Conservation (phyloP, 2,113 vertebrate species). For the Poecile atricapillus region DNA sequence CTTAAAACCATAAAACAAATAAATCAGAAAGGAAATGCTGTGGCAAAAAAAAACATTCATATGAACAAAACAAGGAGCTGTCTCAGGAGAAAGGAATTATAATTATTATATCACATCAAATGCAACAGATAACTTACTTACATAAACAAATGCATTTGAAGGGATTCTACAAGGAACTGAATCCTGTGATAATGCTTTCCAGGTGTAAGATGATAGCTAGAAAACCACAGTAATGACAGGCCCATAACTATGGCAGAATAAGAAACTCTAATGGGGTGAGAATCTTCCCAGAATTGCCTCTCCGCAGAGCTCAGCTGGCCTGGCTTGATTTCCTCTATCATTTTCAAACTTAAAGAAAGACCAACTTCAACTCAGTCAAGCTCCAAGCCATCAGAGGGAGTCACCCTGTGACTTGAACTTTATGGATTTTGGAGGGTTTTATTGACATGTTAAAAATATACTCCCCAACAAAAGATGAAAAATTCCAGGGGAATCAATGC, state of each 20-base stretch:
- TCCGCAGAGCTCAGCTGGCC: not conserved
- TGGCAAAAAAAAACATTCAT: not conserved
- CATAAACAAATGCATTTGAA: slow-evolving; percentile 25
- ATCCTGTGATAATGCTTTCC: slow-evolving; percentile 27
- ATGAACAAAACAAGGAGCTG: not conserved
- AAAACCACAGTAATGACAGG: slow-evolving; percentile 5
- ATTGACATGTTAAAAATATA: not conserved
- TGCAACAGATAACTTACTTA: not conserved
- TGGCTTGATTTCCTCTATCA: not conserved
- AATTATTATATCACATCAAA: not conserved
- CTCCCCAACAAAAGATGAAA: not conserved
- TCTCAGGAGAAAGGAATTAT: not conserved
- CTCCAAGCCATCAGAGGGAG: not conserved
- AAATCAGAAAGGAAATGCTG: not conserved
- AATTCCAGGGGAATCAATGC: not conserved
- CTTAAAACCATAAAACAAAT: slow-evolving; percentile 1
- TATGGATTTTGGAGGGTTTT: not conserved
- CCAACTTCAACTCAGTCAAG: not conserved
- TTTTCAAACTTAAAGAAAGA: slow-evolving; percentile 2
- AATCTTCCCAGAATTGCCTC: slow-evolving; percentile 3
- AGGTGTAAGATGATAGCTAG: slow-evolving; percentile 42
- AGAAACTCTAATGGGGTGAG: not conserved
- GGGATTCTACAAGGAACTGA: slow-evolving; percentile 4
- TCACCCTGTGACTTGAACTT: not conserved
- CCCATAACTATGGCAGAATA: not conserved